Conservation (phyloP, 2,797 vertebrate genomes). For the Cyclopterus lumpus region DNA sequence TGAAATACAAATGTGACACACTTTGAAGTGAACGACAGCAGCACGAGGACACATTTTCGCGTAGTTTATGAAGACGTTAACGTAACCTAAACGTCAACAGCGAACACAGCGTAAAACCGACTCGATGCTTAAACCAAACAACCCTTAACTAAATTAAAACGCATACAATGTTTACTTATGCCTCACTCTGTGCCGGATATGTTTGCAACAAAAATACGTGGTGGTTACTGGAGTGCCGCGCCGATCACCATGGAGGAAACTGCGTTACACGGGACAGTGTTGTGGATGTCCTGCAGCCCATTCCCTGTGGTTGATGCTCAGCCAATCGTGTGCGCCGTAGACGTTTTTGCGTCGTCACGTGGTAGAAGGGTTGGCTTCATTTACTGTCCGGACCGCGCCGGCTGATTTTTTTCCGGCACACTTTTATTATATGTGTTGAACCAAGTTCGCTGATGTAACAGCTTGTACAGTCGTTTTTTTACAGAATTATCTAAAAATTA, state of each 20-base stretch:
- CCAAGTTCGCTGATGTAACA: background rate
- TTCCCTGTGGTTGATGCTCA: slow-evolving; percentile 5
- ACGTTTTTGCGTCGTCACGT: slow-evolving; percentile 41
- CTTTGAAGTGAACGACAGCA: background rate
- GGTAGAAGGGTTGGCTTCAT: background rate
- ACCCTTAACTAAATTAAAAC: background rate
- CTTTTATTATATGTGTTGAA: background rate
- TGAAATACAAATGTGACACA: background rate
- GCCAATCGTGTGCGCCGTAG: slow-evolving; percentile 46
- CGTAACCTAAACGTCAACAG: background rate
- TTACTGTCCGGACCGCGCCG: slow-evolving; percentile 10
- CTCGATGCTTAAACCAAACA: background rate
- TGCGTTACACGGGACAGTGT: background rate
- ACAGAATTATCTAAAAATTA: too few species aligned
- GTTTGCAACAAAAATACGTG: background rate
- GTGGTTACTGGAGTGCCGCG: background rate
- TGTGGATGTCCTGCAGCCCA: slow-evolving; percentile 39
- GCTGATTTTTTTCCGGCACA: background rate
- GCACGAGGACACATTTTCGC: too few species aligned
- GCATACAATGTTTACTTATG: background rate
- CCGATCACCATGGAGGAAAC: background rate
- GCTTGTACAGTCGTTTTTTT: background rate
- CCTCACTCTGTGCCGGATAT: slow-evolving; percentile 11
- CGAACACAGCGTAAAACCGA: background rate
- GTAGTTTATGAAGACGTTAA: too few species aligned